Evolutionary conservation across 2,113 vertebrate genomes (phyloP).

Genomic region (Tor tambroides): DNA sequence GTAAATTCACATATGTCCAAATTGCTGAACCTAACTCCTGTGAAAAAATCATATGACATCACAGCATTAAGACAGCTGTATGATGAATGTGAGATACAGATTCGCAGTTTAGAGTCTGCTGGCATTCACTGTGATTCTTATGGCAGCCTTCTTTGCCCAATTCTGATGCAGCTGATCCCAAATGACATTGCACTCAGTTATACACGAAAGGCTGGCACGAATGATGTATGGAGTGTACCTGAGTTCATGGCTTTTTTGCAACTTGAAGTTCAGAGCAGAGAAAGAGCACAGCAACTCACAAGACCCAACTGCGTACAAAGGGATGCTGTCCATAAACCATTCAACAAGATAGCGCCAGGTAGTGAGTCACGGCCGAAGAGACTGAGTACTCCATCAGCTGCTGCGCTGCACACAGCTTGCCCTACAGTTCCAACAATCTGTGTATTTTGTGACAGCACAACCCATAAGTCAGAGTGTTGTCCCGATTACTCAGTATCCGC

Average conservation of each 20-base stretch:
- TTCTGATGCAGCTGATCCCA: background rate
- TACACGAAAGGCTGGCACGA: background rate
- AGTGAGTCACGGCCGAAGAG: background rate
- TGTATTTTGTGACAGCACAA: background rate
- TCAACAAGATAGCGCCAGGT: background rate
- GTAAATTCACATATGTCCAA: constrained; percentile 42
- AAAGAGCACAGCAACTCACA: background rate
- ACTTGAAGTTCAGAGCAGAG: background rate
- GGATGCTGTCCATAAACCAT: background rate
- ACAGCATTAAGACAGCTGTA: constrained; percentile 35
- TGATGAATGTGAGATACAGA: constrained; percentile 45
- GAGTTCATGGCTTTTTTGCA: background rate
- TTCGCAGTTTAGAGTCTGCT: background rate
- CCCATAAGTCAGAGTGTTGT: background rate
- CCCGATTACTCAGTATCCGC: background rate
- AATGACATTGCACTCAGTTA: background rate
- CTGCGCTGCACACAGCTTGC: background rate
- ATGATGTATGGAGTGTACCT: background rate
- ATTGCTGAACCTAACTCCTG: constrained; percentile 28
- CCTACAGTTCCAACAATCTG: background rate
- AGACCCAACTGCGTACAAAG: background rate
- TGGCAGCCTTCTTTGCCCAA: background rate
- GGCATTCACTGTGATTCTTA: background rate
- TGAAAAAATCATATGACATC: constrained; percentile 26
- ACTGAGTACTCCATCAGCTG: background rate